These are phyloP conservation scores for Thymallus thymallus DNA, from an alignment of 2,113 vertebrate species.

Conservation along the genomic window DNA sequence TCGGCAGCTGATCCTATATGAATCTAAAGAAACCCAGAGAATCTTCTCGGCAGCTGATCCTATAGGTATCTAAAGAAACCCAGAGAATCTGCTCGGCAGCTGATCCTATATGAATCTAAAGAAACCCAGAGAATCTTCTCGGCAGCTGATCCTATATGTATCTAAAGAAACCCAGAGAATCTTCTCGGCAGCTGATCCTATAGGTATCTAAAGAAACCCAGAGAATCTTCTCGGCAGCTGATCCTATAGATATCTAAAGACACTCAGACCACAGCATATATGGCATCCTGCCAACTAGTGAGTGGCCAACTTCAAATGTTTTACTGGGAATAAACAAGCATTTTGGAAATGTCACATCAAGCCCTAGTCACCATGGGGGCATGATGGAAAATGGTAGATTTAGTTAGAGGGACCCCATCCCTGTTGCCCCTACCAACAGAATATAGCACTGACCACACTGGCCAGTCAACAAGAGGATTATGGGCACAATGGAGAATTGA, in stretches of 20 bases:
- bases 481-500: conserved; percentile 47
- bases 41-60: no score
- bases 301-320: neutral
- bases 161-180: conserved; percentile 1
- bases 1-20: neutral
- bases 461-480: conserved; percentile 46
- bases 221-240: no score
- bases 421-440: conserved; percentile 31
- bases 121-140: neutral
- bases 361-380: conserved; percentile 21
- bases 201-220: conserved; percentile 15
- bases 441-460: conserved; percentile 22
- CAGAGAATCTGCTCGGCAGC: neutral
- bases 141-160: neutral
- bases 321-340: conserved; percentile 23
- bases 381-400: conserved; percentile 30
- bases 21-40: conserved; percentile 9
- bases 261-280: conserved; percentile 11
- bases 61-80: conserved; percentile 12
- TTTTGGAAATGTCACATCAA: conserved; percentile 37
- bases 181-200: no score
- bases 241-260: conserved; percentile 6
- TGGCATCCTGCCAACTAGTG: neutral
- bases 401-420: conserved; percentile 20
- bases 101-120: conserved; percentile 3